phyloP scores from a whole-genome alignment of 2,113 vertebrate genomes.

The Zootoca vivipara region DNA sequence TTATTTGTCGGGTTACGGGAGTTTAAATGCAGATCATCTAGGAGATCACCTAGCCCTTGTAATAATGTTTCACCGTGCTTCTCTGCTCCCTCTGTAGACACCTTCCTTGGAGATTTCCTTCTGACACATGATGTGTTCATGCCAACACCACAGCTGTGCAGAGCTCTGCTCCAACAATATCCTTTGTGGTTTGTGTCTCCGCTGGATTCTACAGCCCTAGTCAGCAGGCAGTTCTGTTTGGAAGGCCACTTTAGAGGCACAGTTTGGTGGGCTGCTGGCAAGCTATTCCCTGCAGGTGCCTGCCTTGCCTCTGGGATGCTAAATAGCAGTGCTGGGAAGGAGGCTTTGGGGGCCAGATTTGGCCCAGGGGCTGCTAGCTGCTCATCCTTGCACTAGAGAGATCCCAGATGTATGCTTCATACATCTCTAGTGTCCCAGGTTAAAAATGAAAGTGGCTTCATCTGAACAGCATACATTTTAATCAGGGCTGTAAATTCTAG shows the following conservation, averaged over 20 bases:
- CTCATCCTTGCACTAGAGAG: neutral
- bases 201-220: neutral
- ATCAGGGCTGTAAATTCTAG: neutral
- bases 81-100: constrained; percentile 72
- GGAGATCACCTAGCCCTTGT: neutral
- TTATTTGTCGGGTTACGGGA: neutral
- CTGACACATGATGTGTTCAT: constrained; percentile 93
- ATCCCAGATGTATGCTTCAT: neutral
- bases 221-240: neutral
- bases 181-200: constrained; percentile 64
- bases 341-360: neutral
- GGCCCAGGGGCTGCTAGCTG: neutral
- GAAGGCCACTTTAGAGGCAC: too few species aligned
- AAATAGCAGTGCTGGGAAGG: neutral
- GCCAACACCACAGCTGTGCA: constrained; percentile 87
- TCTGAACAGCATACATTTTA: neutral
- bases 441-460: neutral
- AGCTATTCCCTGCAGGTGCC: neutral
- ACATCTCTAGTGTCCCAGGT: too few species aligned
- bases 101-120: constrained; percentile 88
- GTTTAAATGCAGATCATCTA: neutral
- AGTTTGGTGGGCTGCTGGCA: too few species aligned
- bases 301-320: neutral
- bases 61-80: neutral
- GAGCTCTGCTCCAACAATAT: constrained; percentile 92